Conservation (phyloP, 2,113 vertebrate species). For the Gymnarchus niloticus region DNA sequence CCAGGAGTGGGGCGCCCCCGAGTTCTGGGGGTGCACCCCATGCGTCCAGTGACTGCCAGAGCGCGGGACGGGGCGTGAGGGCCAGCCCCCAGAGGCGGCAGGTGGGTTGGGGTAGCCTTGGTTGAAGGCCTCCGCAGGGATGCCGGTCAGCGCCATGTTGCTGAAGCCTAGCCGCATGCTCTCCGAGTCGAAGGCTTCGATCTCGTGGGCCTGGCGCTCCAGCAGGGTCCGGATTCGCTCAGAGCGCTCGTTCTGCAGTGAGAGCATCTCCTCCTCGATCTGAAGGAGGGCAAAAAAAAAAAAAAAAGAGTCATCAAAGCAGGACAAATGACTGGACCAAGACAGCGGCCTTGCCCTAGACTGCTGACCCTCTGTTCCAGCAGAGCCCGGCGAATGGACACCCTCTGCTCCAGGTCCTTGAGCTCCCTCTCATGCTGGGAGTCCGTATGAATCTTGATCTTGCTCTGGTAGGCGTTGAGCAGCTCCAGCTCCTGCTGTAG, state of each 20-base stretch:
- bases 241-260: constrained; percentile 81
- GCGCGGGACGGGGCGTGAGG: constrained; percentile 66
- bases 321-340: background rate
- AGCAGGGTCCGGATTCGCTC: constrained; percentile 81
- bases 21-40: constrained; percentile 63
- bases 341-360: background rate
- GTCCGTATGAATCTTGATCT: constrained; percentile 89
- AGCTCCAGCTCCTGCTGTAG: constrained; percentile 86
- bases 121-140: constrained; percentile 79
- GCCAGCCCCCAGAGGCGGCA: constrained; percentile 55
- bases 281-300: too few species aligned
- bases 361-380: constrained; percentile 77
- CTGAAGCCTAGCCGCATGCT: constrained; percentile 86
- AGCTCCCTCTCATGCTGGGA: constrained; percentile 80
- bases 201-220: constrained; percentile 83
- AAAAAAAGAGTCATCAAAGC: background rate
- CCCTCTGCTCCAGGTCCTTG: constrained; percentile 83
- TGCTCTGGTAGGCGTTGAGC: constrained; percentile 88
- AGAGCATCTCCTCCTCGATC: constrained; percentile 89
- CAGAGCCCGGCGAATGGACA: constrained; percentile 82
- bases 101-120: constrained; percentile 73
- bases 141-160: constrained; percentile 77
- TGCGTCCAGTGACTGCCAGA: constrained; percentile 81
- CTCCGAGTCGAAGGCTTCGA: constrained; percentile 82
- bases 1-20: constrained; percentile 67